Percentiles rank a stretch among this genome's conserved stretches.
phyloP scores from a whole-genome alignment of 2,888 invertebrate genomes.

The Drosophila borealis region DNA sequence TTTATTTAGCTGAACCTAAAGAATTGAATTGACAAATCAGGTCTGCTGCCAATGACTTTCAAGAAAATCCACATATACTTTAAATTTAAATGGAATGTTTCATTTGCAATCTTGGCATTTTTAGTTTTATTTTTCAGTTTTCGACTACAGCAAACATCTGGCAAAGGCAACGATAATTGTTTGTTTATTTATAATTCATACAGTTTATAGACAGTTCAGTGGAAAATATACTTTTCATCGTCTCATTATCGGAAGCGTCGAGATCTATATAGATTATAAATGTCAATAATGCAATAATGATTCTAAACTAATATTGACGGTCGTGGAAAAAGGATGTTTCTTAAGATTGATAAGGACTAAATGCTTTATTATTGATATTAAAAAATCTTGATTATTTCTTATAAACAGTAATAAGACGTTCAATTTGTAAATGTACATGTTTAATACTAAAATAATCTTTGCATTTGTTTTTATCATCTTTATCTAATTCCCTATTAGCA shows the following conservation, averaged over 20 bases:
- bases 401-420: too few species aligned
- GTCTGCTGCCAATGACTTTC: not conserved
- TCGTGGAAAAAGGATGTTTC: not conserved
- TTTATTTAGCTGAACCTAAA: not conserved
- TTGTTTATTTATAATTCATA: conserved; percentile 30
- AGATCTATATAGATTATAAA: conserved; percentile 10
- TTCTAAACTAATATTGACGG: conserved; percentile 1
- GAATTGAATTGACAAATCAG: conserved; percentile 1
- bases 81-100: conserved; percentile 4
- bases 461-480: too few species aligned
- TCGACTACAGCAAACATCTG: conserved; percentile 4
- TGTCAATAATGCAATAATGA: conserved; percentile 23
- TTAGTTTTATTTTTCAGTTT: not conserved
- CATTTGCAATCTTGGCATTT: conserved; percentile 21
- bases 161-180: conserved; percentile 4
- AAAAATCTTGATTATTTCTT: not conserved
- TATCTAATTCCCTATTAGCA: conserved; percentile 1
- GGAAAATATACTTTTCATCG: conserved; percentile 11
- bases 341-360: too few species aligned
- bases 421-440: too few species aligned
- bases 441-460: not conserved
- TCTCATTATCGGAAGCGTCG: conserved; percentile 11
- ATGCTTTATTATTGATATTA: not conserved
- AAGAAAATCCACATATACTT: not conserved
- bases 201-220: conserved; percentile 1